These are phyloP conservation scores for Lypha dubia DNA, from an alignment of 2,888 invertebrate genomes.

Conservation along the genomic window DNA sequence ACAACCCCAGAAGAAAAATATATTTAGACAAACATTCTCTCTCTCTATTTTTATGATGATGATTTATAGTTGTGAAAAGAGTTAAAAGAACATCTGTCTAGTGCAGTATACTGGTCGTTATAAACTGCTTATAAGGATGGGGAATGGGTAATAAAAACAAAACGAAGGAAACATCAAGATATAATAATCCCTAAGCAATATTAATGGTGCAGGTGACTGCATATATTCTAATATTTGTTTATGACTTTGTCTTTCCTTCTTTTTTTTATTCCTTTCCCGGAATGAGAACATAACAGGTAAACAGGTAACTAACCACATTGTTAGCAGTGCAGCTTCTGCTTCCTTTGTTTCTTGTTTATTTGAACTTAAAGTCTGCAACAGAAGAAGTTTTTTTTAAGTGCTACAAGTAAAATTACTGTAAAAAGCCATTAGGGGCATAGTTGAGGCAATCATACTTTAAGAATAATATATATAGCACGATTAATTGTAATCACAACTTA, in stretches of 20 bases:
- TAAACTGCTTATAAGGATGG: background rate
- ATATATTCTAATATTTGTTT: slow-evolving; percentile 48
- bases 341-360: background rate
- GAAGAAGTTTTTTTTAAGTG: background rate
- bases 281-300: slow-evolving; percentile 1
- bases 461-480: background rate
- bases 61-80: slow-evolving; percentile 63
- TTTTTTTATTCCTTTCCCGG: background rate
- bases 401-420: too few relatives aligned
- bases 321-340: slow-evolving; percentile 6
- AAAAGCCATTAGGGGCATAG: too few relatives aligned
- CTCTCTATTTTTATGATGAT: slow-evolving; percentile 63
- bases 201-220: slow-evolving; percentile 56
- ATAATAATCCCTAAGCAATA: slow-evolving; percentile 58
- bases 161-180: slow-evolving; percentile 5
- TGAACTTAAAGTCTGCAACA: background rate
- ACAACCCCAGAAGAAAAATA: background rate
- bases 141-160: background rate
- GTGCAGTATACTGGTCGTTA: background rate
- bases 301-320: slow-evolving; percentile 18
- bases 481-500: background rate
- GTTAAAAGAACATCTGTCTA: slow-evolving; percentile 59
- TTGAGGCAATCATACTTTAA: too few relatives aligned
- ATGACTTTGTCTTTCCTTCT: slow-evolving; percentile 33
- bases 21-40: slow-evolving; percentile 33